phyloP scores from a whole-genome alignment of 2,888 invertebrate species.

The Helicoverpa assulta region DNA sequence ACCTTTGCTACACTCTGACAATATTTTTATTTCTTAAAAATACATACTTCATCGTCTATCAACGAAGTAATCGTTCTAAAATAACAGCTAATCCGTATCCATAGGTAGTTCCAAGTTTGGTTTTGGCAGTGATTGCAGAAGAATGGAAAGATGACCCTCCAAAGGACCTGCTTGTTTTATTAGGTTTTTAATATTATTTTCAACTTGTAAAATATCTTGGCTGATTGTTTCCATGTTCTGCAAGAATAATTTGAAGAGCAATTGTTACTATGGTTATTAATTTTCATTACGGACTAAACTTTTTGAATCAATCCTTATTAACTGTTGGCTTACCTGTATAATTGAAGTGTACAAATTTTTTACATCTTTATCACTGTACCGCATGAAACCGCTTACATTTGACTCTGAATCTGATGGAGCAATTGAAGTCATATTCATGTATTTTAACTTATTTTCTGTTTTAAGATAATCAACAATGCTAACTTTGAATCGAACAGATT shows the following conservation, averaged over 20 bases:
- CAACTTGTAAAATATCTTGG: conserved; percentile 82
- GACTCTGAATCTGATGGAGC: conserved; percentile 84
- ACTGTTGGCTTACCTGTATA: conserved; percentile 72
- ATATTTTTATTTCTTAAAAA: too few species aligned
- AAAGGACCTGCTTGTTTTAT: conserved; percentile 78
- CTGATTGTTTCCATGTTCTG: conserved; percentile 86
- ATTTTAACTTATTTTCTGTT: not conserved
- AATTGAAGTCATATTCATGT: conserved; percentile 75
- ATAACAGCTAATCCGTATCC: conserved; percentile 74
- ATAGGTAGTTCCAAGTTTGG: conserved; percentile 72
- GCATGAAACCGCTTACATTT: conserved; percentile 85
- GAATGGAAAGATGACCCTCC: conserved; percentile 77
- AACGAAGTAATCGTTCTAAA: not conserved
- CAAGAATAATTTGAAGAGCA: conserved; percentile 47
- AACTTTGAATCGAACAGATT: not conserved
- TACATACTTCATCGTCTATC: too few species aligned
- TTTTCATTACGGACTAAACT: too few species aligned
- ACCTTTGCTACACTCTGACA: too few species aligned
- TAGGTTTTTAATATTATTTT: conserved; percentile 81
- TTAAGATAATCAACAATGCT: too few species aligned
- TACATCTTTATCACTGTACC: conserved; percentile 80
- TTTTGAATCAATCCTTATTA: too few species aligned
- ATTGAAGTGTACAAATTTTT: conserved; percentile 81
- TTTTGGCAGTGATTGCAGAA: conserved; percentile 81
- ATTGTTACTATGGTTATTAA: too few species aligned